Evolutionary conservation across 2,113 vertebrate species (phyloP), one percentile per base, ranked within the genome.

Genomic region (Gasterosteus nipponicus): DNA sequence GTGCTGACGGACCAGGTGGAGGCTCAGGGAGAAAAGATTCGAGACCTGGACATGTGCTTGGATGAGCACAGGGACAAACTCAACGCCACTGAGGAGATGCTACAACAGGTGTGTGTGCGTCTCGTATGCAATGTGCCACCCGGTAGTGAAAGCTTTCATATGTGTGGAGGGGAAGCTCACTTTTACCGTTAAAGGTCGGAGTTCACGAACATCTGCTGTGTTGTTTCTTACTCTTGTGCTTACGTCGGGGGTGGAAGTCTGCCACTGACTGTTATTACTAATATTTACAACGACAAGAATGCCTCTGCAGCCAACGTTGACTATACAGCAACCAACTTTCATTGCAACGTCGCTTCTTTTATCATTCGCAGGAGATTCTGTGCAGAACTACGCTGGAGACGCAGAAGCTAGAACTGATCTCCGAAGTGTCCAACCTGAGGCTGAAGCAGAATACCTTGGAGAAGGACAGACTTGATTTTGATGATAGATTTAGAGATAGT

Each of bases 1-100:
- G 98, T 99, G 74, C 92, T 99, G 75, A 99, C 98, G 0, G 98
- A 99, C 92, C 98, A 99, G 85, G 98, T 99, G 70, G 98, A 99
- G 73, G 98, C 97, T 29, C 98, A 99, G 47, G 98, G 98, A 44
- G 98, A 99, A 84, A 99, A 99, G 93, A 99, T 99, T 75, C 94
- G 98, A 18, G 98, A 99, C 83, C 89, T 99, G 79, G 98, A 99
- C 70, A 84, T 97, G 64, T 99, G 96, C 87, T 94, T 99, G 60
- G 97, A 99, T 31, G 98, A 99, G 63, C 96, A 99, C 93, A 93
- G 97, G 70, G 97, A 99, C 72, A 99, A 99, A 83, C 88, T 99
- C 80, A 98, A 98, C 8, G 93, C 96, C 69, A 99, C 98, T 0
- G 98, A 99, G 57, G 97, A 98, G 74, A 98, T 99, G 97, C 89